Conservation (phyloP, 2,797 vertebrate species). For the Sciaenops ocellatus region DNA sequence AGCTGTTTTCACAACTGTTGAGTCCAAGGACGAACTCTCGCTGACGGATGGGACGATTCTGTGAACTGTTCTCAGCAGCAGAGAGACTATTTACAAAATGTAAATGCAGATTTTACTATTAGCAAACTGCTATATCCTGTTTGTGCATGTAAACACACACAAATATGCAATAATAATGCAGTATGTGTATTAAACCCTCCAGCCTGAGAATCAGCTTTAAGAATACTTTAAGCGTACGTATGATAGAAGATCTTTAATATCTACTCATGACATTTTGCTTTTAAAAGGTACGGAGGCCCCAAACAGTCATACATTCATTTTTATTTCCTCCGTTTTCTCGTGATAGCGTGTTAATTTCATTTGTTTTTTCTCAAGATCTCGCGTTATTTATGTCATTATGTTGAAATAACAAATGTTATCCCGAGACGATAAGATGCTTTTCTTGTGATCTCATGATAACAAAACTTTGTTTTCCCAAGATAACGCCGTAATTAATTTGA, state of each 20-base stretch:
- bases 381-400: too few species aligned
- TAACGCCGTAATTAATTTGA: too few species aligned
- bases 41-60: background rate
- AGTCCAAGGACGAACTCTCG: background rate
- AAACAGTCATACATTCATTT: too few species aligned
- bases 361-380: too few species aligned
- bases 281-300: too few species aligned
- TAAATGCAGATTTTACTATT: constrained; percentile 3
- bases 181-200: background rate
- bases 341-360: too few species aligned
- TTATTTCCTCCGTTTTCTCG: too few species aligned
- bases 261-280: constrained; percentile 24
- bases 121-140: background rate
- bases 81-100: constrained; percentile 12
- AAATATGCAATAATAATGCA: background rate
- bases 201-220: constrained; percentile 13
- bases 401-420: too few species aligned
- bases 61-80: background rate
- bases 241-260: constrained; percentile 44
- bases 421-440: too few species aligned
- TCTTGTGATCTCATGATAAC: too few species aligned
- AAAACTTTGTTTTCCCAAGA: too few species aligned
- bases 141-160: constrained; percentile 12
- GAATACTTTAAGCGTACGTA: constrained; percentile 22
- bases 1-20: constrained; percentile 8